Percentiles rank a stretch among this genome's conserved stretches.
phyloP scores from a whole-genome alignment of 2,113 vertebrate genomes.

The Odontophorus gujanensis region DNA sequence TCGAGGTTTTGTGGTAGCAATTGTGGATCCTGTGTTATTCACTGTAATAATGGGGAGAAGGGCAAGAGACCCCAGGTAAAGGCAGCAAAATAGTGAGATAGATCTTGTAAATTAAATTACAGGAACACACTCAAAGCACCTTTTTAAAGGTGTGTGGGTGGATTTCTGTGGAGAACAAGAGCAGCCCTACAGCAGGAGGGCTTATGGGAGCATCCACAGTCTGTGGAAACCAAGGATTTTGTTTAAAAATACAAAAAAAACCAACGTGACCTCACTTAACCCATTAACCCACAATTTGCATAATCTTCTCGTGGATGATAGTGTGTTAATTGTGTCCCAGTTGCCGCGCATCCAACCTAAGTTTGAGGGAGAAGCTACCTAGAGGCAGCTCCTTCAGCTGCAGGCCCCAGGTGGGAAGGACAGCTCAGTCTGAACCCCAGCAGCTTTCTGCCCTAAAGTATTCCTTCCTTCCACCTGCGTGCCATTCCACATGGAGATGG shows the following conservation, averaged over 20 bases:
- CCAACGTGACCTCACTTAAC: neutral
- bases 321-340: neutral
- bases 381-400: neutral
- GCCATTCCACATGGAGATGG: no score
- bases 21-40: accelerated
- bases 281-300: constrained; percentile 20
- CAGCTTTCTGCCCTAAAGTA: neutral
- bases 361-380: constrained; percentile 5
- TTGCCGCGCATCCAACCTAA: neutral
- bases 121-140: neutral
- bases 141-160: neutral
- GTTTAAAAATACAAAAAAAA: neutral
- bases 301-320: constrained; percentile 31
- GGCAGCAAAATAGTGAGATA: neutral
- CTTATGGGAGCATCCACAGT: neutral
- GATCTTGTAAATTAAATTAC: neutral
- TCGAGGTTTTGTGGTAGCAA: neutral
- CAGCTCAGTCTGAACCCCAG: neutral
- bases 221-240: neutral
- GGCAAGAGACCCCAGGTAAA: neutral
- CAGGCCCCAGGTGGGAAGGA: neutral
- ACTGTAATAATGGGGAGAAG: neutral
- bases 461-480: neutral
- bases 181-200: neutral
- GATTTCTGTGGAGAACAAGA: neutral